phyloP scores from a whole-genome alignment of 2,888 invertebrate species.

The Cheilosia vernalis region DNA sequence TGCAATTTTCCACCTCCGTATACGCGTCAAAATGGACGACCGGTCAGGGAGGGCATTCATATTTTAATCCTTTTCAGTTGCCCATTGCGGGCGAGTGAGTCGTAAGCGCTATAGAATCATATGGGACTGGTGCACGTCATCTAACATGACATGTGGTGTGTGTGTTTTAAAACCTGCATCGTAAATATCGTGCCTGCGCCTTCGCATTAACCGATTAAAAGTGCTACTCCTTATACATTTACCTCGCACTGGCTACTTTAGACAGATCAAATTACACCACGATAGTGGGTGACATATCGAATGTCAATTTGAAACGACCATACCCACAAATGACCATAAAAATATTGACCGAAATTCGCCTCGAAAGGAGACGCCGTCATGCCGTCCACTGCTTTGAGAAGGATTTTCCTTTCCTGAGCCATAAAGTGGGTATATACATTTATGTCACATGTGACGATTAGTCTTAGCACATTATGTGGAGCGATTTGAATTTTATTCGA shows the following conservation, averaged over 20 bases:
- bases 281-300: slow-evolving; percentile 10
- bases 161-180: background rate
- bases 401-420: background rate
- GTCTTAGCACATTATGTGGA: slow-evolving; percentile 10
- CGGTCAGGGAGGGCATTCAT: background rate
- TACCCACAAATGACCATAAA: background rate
- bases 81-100: slow-evolving; percentile 16
- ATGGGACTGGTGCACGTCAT: background rate
- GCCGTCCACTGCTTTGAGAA: too few relatives aligned
- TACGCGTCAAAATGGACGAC: slow-evolving; percentile 18
- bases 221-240: background rate
- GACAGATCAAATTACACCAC: slow-evolving; percentile 38
- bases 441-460: slow-evolving; percentile 59
- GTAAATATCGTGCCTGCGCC: slow-evolving; percentile 7
- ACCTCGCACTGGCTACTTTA: background rate
- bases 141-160: slow-evolving; percentile 5
- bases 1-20: slow-evolving; percentile 45
- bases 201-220: slow-evolving; percentile 36
- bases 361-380: background rate
- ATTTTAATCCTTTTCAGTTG: slow-evolving; percentile 43
- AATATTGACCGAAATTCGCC: slow-evolving; percentile 1
- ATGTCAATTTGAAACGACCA: background rate
- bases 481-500: slow-evolving; percentile 31
- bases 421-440: slow-evolving; percentile 48
- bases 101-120: background rate